A percentile compares a stretch with the other conserved stretches of the same genome.
Evolutionary conservation across 1,140 invertebrate genomes (phyloP).

Genomic region (Onthophagus taurus): DNA sequence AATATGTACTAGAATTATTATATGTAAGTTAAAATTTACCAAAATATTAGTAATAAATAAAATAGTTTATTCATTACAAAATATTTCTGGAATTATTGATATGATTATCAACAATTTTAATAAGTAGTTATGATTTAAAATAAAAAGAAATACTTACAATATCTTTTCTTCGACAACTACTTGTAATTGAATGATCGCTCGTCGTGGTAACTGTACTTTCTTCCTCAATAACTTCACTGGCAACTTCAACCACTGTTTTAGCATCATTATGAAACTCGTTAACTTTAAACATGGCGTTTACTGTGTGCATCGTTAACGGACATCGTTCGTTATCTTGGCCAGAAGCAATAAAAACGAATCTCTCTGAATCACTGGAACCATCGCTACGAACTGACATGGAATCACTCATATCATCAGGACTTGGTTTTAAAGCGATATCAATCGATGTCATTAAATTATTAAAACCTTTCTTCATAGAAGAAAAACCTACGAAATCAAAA

Average conservation of each 20-base stretch:
- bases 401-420: conserved; percentile 62
- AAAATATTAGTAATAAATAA: not conserved
- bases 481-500: conserved; percentile 41
- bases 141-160: conserved; percentile 43
- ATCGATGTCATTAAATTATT: conserved; percentile 70
- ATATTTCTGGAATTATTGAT: not conserved
- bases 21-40: no score
- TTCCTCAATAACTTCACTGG: conserved; percentile 76
- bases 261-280: conserved; percentile 24
- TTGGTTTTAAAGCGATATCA: conserved; percentile 63
- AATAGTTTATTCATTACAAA: no score
- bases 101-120: conserved; percentile 8
- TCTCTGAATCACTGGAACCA: conserved; percentile 71
- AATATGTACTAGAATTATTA: no score
- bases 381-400: conserved; percentile 61
- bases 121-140: not conserved
- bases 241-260: conserved; percentile 55
- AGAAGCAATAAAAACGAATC: conserved; percentile 54
- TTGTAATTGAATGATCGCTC: conserved; percentile 70
- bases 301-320: conserved; percentile 41
- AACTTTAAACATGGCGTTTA: conserved; percentile 45
- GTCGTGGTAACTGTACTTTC: conserved; percentile 53
- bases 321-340: conserved; percentile 50
- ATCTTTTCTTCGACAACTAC: conserved; percentile 68
- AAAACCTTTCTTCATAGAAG: conserved; percentile 70